Conservation (phyloP, 2,113 vertebrate species). For the Equus quagga region DNA sequence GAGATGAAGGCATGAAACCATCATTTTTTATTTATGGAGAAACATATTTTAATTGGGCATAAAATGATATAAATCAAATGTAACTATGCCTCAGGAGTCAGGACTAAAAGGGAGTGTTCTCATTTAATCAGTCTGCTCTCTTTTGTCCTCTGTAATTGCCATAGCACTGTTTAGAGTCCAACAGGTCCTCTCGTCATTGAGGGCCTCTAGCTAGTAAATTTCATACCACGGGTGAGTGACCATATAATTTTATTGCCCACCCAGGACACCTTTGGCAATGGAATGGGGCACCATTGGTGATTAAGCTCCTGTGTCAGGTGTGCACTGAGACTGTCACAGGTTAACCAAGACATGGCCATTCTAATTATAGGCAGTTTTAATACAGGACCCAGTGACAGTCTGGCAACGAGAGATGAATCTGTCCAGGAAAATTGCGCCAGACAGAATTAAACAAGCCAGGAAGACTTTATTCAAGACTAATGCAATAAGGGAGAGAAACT, state of each 20-base stretch:
- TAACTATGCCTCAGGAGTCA: slow-evolving; percentile 60
- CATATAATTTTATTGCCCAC: neutral
- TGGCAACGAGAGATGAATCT: neutral
- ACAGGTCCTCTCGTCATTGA: neutral
- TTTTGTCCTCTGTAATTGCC: neutral
- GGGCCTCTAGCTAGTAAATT: neutral
- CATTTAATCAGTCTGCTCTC: slow-evolving; percentile 40
- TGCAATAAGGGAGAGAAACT: neutral
- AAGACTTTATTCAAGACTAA: neutral
- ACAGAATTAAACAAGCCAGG: neutral
- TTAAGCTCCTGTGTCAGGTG: too few species aligned
- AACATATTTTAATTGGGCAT: slow-evolving; percentile 60
- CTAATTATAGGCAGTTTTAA: neutral
- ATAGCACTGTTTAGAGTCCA: neutral
- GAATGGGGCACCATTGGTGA: fast-evolving
- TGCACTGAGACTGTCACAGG: neutral
- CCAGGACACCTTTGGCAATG: neutral
- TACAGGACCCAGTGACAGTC: neutral
- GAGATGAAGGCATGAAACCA: slow-evolving; percentile 59
- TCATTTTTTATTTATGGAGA: slow-evolving; percentile 70
- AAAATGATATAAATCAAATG: slow-evolving; percentile 46
- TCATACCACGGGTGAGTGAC: neutral
- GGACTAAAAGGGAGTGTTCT: slow-evolving; percentile 26
- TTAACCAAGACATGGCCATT: neutral
- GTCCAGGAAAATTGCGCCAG: neutral